Evolutionary conservation across 1,140 invertebrate species (phyloP), one percentile per base, ranked within the genome.

Genomic region (Macrosteles quadrilineatus): DNA sequence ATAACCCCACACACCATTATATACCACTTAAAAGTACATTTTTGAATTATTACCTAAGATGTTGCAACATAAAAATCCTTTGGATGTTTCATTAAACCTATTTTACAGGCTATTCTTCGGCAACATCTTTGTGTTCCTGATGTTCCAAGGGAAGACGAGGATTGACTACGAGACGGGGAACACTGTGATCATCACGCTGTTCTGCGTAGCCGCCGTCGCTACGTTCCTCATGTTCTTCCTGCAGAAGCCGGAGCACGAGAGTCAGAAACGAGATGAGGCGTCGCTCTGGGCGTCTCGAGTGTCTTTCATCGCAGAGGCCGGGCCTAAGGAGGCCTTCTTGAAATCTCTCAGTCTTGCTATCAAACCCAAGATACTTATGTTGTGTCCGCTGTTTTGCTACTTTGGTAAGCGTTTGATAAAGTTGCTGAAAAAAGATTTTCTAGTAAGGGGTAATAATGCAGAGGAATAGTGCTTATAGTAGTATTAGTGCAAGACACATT

Each of bases 331-430:
- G 70, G 92, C 92, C 0, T 82, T 96, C 1, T 85, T 83, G 72
- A 88, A 89, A 50, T 91, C 95, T 0, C 82, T 93, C n/a, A 83
- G 82, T 65, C 81, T 98, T 1, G 91, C 96, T 73, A 80, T 88
- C 31, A 95, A 93, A 0, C 86, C 84, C 27, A 87, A 93, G 65
- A 98, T 98, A 93, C 75, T 96, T 6, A 77, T 97, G 0, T 82
- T 98, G 1, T 88, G 89, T 70, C 77, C 95, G 36, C 91, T 92
- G 0, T 98, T 98, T 80, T 87, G 94, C 68, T 98, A 97, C 78
- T 96, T 94, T 53, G 90, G 90, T 92, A 78, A 69, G 25, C 62
- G 9, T 14, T 27, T n/a, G n/a, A n/a, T n/a, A n/a, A n/a, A n/a
- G n/a, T 50, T n/a, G n/a, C n/a, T n/a, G n/a, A n/a, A n/a, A n/a